Evolutionary conservation across 2,888 invertebrate species (phyloP), one percentile per base, ranked within the genome.

Genomic region (Carabus problematicus): DNA sequence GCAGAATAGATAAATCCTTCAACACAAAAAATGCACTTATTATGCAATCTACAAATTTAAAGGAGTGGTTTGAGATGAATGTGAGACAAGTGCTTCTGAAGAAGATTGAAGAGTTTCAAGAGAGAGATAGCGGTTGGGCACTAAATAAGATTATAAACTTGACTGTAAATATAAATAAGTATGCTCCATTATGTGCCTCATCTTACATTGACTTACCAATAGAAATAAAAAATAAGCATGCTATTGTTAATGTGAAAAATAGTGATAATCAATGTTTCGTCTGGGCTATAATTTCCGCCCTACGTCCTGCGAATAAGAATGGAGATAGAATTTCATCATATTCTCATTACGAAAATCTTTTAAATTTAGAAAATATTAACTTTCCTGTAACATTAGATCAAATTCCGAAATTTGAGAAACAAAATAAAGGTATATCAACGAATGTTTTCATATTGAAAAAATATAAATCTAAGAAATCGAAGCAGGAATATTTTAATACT

Each of bases 231-330:
- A 58, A 61, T 3, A 75, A 72, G 55, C 62, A 70, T 59, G 73
- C 72, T 40, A 72, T 75, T 9, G 66, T 74, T 16, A 75, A 76
- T 59, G 71, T 76, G 3, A 45, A 71, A 68, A 75, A 75, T 64
- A 61, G 71, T 42, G 72, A 76, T 61, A 41, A 71, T 8, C 71
- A 62, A 56, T 74, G 74, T 54, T 74, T 75, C 64, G 41, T 71
- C 4, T 75, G 72, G 74, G 41, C 67, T 52, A 58, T 67, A 18
- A 40, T 42, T 16, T 60, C 74, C 8, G 70, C 74, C 11, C 61
- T 74, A 18, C 41, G 70, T 67, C 74, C 74, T 11, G 41, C 45
- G 1, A 19, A 19, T 8, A 1, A 18, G 11, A 7, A 72, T 66
- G 9, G 55, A n/a, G 18, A 69, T 19, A 18, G 64, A 54, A 64